Evolutionary conservation across 2,113 vertebrate genomes (phyloP).

Genomic region (Epinephelus cyanopodus): DNA sequence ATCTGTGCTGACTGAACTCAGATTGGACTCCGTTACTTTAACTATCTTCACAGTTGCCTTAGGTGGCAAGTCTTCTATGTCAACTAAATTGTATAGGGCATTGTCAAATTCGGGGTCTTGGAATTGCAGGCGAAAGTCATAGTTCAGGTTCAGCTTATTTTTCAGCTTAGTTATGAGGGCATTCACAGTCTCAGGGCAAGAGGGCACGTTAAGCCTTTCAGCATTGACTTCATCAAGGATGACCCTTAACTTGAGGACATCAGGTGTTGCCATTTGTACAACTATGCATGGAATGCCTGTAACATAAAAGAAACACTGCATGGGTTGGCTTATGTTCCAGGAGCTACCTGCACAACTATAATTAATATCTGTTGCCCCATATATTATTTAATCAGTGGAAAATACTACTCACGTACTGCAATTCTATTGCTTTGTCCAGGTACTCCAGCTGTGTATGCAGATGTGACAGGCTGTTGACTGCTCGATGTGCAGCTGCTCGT

Average conservation of each 20-base stretch:
- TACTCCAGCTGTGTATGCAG: too few species aligned
- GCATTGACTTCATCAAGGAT: not conserved
- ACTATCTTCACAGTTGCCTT: not conserved
- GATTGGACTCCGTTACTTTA: not conserved
- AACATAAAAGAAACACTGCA: not conserved
- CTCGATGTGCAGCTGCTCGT: too few species aligned
- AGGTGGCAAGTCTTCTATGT: not conserved
- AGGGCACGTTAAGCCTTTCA: not conserved
- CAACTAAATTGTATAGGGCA: not conserved
- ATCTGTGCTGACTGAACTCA: not conserved
- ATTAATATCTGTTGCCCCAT: too few species aligned
- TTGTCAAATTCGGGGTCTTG: not conserved
- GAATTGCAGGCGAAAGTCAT: slow-evolving; percentile 2
- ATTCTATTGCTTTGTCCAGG: too few species aligned
- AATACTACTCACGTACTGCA: too few species aligned
- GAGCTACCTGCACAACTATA: too few species aligned
- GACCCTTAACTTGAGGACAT: not conserved
- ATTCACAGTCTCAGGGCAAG: not conserved
- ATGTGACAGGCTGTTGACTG: too few species aligned
- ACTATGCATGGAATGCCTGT: not conserved
- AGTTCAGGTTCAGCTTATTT: not conserved
- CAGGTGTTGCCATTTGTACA: not conserved
- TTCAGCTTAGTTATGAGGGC: not conserved
- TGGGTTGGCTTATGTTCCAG: too few species aligned
- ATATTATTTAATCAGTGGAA: too few species aligned